Conservation (phyloP, 2,797 vertebrate species). For the Silurus aristotelis region DNA sequence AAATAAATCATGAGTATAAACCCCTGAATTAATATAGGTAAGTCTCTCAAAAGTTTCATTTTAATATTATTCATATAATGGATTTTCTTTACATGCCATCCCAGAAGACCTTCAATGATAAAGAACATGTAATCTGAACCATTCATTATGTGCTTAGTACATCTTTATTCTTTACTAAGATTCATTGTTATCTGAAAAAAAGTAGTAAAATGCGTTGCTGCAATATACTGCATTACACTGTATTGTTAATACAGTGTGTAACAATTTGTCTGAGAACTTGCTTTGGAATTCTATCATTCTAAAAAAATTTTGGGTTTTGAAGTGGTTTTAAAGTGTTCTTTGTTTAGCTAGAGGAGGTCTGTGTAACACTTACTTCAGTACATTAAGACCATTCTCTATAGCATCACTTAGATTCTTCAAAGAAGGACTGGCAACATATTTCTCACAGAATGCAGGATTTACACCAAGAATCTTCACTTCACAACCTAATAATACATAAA, state of each 20-base stretch:
- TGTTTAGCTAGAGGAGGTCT: background rate
- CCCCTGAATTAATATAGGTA: background rate
- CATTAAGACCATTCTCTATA: constrained; percentile 77
- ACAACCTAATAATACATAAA: constrained; percentile 77
- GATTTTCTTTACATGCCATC: background rate
- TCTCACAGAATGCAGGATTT: constrained; percentile 82
- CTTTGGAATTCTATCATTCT: background rate
- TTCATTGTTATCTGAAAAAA: background rate
- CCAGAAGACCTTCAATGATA: background rate
- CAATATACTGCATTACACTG: background rate
- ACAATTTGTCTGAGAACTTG: background rate
- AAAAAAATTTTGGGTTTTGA: too few species aligned
- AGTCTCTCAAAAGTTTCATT: background rate
- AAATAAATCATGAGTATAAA: background rate
- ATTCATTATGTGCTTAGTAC: background rate
- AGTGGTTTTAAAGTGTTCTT: background rate
- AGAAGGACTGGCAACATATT: constrained; percentile 84
- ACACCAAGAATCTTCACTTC: constrained; percentile 90
- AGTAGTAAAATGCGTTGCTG: background rate
- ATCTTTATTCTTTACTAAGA: background rate
- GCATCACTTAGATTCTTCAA: constrained; percentile 80
- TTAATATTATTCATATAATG: background rate
- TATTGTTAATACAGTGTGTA: background rate
- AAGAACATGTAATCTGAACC: background rate
- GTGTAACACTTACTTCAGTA: constrained; percentile 75